Percentiles rank a stretch among this genome's conserved stretches.
These are phyloP conservation scores for Mactra quadrangularis DNA, from an alignment of 1,140 invertebrate genomes.

Conservation along the genomic window DNA sequence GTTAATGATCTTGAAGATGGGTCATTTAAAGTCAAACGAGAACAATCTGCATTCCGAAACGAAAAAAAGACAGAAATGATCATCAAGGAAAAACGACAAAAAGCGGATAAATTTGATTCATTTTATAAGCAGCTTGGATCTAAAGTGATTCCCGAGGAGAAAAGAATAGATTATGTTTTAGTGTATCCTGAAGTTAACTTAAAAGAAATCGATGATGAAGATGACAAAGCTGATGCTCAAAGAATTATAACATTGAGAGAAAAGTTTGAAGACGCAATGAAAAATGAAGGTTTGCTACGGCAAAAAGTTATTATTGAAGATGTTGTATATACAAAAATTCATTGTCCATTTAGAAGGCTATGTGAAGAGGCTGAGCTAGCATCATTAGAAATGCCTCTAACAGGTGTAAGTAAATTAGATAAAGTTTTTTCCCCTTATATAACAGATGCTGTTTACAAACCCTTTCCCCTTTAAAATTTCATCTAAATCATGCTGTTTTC, in stretches of 20 bases:
- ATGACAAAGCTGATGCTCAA: slow-evolving; percentile 39
- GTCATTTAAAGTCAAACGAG: slow-evolving; percentile 3
- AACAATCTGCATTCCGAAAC: background rate
- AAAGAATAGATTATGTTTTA: slow-evolving; percentile 78
- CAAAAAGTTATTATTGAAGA: slow-evolving; percentile 71
- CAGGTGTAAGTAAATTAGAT: slow-evolving; percentile 65
- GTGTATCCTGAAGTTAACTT: slow-evolving; percentile 60
- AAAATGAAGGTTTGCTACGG: slow-evolving; percentile 61
- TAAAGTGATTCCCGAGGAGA: slow-evolving; percentile 64
- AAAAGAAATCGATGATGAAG: slow-evolving; percentile 27
- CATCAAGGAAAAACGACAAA: slow-evolving; percentile 29
- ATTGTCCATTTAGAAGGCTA: slow-evolving; percentile 80
- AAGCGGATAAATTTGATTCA: slow-evolving; percentile 49
- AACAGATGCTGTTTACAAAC: too few relatives aligned
- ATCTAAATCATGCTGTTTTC: too few relatives aligned
- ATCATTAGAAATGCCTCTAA: slow-evolving; percentile 81
- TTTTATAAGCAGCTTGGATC: slow-evolving; percentile 43
- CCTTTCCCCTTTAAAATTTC: too few relatives aligned
- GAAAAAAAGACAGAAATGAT: slow-evolving; percentile 21
- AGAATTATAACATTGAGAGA: slow-evolving; percentile 46
- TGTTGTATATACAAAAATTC: slow-evolving; percentile 76
- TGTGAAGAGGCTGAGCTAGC: slow-evolving; percentile 81
- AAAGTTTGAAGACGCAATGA: slow-evolving; percentile 58
- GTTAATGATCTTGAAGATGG: slow-evolving; percentile 21
- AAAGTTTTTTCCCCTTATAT: too few relatives aligned